Conservation (phyloP, 2,797 vertebrate species). For the Syndactyla subalaris region DNA sequence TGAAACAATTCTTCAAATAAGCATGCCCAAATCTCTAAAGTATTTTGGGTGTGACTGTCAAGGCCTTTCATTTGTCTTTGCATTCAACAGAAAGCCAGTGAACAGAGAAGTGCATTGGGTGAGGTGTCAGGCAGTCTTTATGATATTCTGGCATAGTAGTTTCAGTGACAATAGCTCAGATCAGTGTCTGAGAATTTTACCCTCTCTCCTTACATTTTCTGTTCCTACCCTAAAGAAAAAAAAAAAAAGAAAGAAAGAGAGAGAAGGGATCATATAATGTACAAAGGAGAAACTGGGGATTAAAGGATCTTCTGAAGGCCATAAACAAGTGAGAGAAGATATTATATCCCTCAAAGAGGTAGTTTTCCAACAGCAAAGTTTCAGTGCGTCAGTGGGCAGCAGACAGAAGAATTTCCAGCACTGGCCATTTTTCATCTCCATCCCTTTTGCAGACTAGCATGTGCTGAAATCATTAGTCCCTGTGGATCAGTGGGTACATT, state of each 20-base stretch:
- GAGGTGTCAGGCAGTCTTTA: neutral
- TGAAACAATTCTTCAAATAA: neutral
- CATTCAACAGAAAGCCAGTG: neutral
- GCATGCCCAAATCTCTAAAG: neutral
- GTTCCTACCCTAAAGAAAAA: neutral
- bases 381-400: neutral
- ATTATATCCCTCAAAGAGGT: neutral
- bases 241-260: no score
- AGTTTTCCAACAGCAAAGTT: neutral
- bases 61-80: neutral
- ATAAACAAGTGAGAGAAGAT: neutral
- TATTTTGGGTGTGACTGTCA: neutral
- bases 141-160: neutral
- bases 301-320: neutral
- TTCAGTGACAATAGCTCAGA: neutral
- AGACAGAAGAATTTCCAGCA: neutral
- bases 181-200: neutral
- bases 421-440: neutral
- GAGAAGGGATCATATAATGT: neutral
- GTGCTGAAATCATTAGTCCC: neutral
- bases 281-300: neutral
- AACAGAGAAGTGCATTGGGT: neutral
- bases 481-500: neutral
- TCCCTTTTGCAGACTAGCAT: neutral
- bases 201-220: neutral